Percentiles rank a stretch among this genome's conserved stretches.
Evolutionary conservation across 2,797 vertebrate genomes (phyloP).

Genomic region (Trachurus trachurus): DNA sequence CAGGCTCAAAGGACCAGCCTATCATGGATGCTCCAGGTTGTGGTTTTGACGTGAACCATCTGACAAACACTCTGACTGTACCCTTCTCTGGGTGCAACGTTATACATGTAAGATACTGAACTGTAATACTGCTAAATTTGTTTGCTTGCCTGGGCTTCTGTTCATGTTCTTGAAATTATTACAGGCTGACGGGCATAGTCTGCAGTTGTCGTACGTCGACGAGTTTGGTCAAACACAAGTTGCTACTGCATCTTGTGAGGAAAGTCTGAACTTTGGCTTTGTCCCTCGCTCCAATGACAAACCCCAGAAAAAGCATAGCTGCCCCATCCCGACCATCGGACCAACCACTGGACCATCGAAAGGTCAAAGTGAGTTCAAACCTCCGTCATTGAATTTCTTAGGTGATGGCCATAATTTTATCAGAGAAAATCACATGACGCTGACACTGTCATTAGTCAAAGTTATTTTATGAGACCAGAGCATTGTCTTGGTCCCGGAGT

Average conservation of each 20-base stretch:
- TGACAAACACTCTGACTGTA: conserved; percentile 47
- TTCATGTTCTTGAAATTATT: not conserved
- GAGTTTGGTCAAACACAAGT: conserved; percentile 1
- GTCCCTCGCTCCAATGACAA: not conserved
- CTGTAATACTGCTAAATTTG: not conserved
- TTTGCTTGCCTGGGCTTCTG: not conserved
- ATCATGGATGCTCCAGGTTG: conserved; percentile 48
- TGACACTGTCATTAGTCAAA: not conserved
- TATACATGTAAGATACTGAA: conserved; percentile 34
- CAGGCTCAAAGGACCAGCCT: conserved; percentile 38
- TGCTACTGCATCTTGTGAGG: conserved; percentile 42
- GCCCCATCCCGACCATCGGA: not conserved
- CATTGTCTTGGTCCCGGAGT: not conserved
- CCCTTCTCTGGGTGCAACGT: conserved; percentile 71
- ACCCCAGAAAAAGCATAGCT: not conserved
- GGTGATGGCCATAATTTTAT: not conserved
- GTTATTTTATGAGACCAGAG: not conserved
- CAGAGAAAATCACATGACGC: not conserved
- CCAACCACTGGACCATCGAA: not conserved
- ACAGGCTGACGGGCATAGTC: conserved; percentile 50
- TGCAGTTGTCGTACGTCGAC: conserved; percentile 55
- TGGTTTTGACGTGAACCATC: conserved; percentile 34
- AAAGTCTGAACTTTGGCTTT: not conserved
- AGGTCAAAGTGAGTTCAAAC: conserved; percentile 42
- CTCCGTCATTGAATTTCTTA: not conserved